Conservation (phyloP, 2,888 invertebrate genomes). For the Plebejus anna region DNA sequence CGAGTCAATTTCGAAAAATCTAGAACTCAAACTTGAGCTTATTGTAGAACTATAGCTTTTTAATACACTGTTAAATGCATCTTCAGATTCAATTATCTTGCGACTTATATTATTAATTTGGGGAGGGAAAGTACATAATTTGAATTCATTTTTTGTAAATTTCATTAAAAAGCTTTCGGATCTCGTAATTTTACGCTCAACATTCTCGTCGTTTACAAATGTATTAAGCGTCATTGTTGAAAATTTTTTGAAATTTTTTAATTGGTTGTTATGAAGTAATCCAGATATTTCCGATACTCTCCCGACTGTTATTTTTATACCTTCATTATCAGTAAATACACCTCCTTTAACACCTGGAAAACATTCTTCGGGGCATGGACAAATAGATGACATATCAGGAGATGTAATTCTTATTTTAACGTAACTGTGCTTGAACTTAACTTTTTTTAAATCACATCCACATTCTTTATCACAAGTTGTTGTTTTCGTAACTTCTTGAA, state of each 20-base stretch:
- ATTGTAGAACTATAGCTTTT: background rate
- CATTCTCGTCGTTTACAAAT: background rate
- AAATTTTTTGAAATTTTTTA: background rate
- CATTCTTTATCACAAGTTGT: conserved; percentile 59
- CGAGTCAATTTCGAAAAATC: conserved; percentile 11
- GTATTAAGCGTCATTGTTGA: background rate
- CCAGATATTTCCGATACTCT: conserved; percentile 49
- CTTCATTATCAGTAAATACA: conserved; percentile 57
- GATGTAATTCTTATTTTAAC: conserved; percentile 62
- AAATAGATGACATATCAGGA: conserved; percentile 59
- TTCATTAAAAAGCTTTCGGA: background rate
- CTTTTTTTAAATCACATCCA: conserved; percentile 64
- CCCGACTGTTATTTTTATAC: conserved; percentile 62
- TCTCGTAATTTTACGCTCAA: background rate
- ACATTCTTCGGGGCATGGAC: conserved; percentile 59
- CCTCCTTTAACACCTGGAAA: conserved; percentile 56
- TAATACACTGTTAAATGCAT: background rate
- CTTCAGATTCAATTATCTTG: background rate
- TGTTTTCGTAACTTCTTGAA: conserved; percentile 54
- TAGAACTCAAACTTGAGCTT: background rate
- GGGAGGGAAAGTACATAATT: background rate
- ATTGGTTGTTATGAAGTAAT: conserved; percentile 29
- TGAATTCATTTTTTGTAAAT: background rate
- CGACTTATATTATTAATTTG: background rate
- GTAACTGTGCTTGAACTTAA: conserved; percentile 63